A percentile compares a stretch with the other conserved stretches of the same genome.
Evolutionary conservation across 2,797 vertebrate genomes (phyloP).

Genomic region (Xenops minutus): DNA sequence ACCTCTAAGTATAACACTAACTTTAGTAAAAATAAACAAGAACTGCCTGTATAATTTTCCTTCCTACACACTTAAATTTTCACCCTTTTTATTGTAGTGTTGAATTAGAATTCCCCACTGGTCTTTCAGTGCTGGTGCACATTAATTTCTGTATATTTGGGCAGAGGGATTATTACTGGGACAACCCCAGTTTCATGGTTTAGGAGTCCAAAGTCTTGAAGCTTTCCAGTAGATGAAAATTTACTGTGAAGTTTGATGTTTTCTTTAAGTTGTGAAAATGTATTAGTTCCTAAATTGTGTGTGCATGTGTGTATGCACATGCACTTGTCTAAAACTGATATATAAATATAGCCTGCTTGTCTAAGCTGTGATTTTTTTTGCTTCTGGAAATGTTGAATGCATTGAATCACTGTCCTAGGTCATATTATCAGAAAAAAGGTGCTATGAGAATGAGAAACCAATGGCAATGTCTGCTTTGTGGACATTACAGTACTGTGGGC

Average conservation of each 20-base stretch:
- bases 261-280: not conserved
- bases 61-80: not conserved
- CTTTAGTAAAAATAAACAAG: not conserved
- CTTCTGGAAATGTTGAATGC: not conserved
- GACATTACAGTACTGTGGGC: accelerated
- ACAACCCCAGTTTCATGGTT: no score
- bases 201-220: no score
- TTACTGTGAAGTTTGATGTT: not conserved
- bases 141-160: no score
- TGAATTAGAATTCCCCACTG: no score
- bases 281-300: not conserved
- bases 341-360: not conserved
- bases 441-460: not conserved
- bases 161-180: no score
- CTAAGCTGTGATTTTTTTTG: not conserved
- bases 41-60: not conserved
- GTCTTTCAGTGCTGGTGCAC: no score
- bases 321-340: not conserved
- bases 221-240: no score
- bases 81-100: not conserved
- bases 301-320: not conserved
- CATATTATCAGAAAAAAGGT: not conserved
- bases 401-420: not conserved
- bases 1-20: not conserved
- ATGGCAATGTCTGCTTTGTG: not conserved